phyloP scores from a whole-genome alignment of 2,797 vertebrate species.

The Ctenopoma multispine region DNA sequence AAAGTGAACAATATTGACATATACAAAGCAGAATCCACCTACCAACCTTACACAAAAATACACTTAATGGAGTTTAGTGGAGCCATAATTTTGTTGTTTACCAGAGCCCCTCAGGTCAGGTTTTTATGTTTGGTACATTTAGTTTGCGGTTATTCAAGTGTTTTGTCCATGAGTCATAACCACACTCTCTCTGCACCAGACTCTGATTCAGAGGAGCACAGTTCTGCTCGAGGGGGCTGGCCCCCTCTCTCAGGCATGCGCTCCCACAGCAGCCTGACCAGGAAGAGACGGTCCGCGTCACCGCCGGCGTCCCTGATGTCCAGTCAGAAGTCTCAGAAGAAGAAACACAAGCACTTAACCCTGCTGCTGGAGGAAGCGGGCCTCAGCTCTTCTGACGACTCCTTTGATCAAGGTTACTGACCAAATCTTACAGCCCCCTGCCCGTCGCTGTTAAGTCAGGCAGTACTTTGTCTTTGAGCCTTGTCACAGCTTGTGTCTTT shows the following conservation, averaged over 20 bases:
- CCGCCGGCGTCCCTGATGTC: slow-evolving; percentile 84
- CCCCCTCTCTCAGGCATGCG: slow-evolving; percentile 83
- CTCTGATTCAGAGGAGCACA: slow-evolving; percentile 95
- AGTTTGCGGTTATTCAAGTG: slow-evolving; percentile 11
- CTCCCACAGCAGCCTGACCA: slow-evolving; percentile 66
- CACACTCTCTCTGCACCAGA: slow-evolving; percentile 83
- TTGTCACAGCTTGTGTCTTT: slow-evolving; percentile 59
- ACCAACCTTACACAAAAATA: no score
- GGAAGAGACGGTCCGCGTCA: slow-evolving; percentile 80
- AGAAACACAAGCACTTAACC: slow-evolving; percentile 94
- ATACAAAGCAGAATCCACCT: no score
- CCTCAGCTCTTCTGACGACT: slow-evolving; percentile 96
- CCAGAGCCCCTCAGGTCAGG: no score
- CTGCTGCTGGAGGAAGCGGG: slow-evolving; percentile 93
- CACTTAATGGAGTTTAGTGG: no score
- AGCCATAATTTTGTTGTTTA: no score
- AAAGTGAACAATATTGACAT: no score
- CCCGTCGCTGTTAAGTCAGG: slow-evolving; percentile 52
- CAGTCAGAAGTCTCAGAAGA: slow-evolving; percentile 85
- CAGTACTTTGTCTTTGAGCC: slow-evolving; percentile 50
- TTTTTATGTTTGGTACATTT: no score
- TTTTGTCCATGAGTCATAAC: slow-evolving; percentile 50
- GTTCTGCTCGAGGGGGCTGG: slow-evolving; percentile 90
- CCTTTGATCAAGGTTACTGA: slow-evolving; percentile 99
- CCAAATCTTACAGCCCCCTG: slow-evolving; percentile 74